These are phyloP conservation scores for Meriones unguiculatus DNA, from an alignment of 2,113 vertebrate species.

Conservation along the genomic window DNA sequence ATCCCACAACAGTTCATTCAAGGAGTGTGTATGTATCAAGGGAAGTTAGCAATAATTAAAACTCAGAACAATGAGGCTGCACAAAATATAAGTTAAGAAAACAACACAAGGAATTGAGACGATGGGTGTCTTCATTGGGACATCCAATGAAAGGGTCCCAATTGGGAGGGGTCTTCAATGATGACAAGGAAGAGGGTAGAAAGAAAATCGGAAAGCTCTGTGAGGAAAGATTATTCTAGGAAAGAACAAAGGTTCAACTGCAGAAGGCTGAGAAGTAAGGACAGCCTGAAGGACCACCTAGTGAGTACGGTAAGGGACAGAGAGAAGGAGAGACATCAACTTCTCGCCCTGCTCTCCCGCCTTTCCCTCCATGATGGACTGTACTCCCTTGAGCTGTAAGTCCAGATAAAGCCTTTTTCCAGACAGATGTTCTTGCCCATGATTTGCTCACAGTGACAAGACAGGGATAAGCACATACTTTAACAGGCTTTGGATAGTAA, in stretches of 20 bases:
- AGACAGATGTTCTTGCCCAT: neutral
- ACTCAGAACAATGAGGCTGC: neutral
- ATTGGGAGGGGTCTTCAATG: rapidly evolving
- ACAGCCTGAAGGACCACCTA: rapidly evolving
- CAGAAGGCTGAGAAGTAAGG: neutral
- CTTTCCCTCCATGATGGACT: neutral
- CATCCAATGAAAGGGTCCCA: no score
- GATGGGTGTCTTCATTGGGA: rapidly evolving
- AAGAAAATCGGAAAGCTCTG: rapidly evolving
- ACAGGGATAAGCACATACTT: neutral
- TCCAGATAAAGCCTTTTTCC: neutral
- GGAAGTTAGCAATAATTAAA: neutral
- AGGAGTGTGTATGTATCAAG: neutral
- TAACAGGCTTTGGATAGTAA: neutral
- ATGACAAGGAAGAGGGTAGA: neutral
- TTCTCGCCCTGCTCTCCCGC: neutral
- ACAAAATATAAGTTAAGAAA: constrained; percentile 11
- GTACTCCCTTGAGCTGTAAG: neutral
- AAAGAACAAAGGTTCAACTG: neutral
- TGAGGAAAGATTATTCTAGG: neutral
- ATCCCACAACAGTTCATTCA: neutral
- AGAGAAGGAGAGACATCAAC: neutral
- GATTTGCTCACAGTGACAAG: no score
- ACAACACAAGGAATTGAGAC: neutral
- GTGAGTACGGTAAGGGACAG: neutral